Percentiles rank a stretch among this genome's conserved stretches.
Evolutionary conservation across 2,888 invertebrate species (phyloP).

Genomic region (Lasius fuliginosus): DNA sequence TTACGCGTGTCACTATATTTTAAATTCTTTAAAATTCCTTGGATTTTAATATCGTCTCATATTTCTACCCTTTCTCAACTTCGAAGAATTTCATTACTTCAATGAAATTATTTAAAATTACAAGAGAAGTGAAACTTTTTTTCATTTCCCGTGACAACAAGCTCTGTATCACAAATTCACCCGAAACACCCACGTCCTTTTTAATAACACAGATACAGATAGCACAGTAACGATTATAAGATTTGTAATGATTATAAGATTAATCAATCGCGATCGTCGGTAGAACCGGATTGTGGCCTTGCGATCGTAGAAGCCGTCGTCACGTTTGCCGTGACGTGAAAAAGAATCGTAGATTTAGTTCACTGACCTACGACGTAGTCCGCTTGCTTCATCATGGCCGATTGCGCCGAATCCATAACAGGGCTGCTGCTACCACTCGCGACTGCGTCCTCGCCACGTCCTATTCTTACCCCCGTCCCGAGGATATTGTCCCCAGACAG

Average conservation of each 20-base stretch:
- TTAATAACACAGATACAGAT: background rate
- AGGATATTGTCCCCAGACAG: conserved; percentile 79
- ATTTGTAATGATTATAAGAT: conserved; percentile 58
- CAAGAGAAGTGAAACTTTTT: background rate
- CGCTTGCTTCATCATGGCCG: conserved; percentile 83
- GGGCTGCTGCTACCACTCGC: conserved; percentile 74
- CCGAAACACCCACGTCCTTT: background rate
- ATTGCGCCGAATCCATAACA: conserved; percentile 81
- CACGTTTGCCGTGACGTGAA: background rate
- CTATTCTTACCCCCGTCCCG: conserved; percentile 80
- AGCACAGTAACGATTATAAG: background rate
- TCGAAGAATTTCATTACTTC: background rate
- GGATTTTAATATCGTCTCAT: conserved; percentile 15
- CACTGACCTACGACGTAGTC: conserved; percentile 85
- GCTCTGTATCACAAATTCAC: background rate
- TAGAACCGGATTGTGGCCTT: background rate
- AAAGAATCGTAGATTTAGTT: conserved; percentile 25
- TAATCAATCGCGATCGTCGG: conserved; percentile 32
- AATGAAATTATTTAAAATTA: background rate
- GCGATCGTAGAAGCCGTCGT: background rate
- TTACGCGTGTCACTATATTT: background rate
- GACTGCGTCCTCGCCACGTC: conserved; percentile 82
- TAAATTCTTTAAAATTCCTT: background rate
- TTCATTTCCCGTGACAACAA: background rate
- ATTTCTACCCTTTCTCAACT: background rate